Evolutionary conservation across 2,113 vertebrate genomes (phyloP).

Genomic region (Myrmecophaga tridactyla): DNA sequence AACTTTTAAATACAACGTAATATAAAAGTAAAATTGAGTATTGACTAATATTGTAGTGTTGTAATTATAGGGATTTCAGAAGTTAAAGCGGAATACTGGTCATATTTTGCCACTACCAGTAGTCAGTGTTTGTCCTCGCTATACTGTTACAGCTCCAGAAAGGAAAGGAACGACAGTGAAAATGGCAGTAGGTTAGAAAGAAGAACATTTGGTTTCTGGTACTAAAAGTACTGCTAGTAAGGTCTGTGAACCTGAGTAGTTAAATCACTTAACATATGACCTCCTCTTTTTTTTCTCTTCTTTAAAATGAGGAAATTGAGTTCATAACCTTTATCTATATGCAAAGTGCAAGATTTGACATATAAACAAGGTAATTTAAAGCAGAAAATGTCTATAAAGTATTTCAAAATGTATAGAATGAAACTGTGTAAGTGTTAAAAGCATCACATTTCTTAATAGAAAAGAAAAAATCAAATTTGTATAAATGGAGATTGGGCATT

Average conservation of each 20-base stretch:
- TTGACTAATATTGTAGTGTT: too few species aligned
- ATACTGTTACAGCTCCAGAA: neutral
- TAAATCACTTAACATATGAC: neutral
- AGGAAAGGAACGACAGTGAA: neutral
- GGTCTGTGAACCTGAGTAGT: neutral
- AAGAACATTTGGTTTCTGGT: neutral
- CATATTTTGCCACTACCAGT: neutral
- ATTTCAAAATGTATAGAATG: neutral
- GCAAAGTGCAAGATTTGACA: neutral
- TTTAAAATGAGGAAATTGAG: neutral
- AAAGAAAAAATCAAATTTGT: constrained; percentile 15
- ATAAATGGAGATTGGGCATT: neutral
- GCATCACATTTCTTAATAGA: neutral
- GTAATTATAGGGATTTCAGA: too few species aligned
- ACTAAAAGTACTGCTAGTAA: neutral
- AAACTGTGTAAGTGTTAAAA: neutral
- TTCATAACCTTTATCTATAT: neutral
- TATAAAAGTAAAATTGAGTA: neutral
- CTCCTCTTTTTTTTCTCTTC: neutral
- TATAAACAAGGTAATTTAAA: neutral
- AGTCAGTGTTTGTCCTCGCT: neutral
- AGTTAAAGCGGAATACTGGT: neutral
- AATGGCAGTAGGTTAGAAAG: neutral
- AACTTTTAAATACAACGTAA: neutral
- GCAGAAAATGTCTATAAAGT: neutral